These are phyloP conservation scores for Ailuropoda melanoleuca DNA, from an alignment of 2,113 vertebrate species.

Conservation along the genomic window DNA sequence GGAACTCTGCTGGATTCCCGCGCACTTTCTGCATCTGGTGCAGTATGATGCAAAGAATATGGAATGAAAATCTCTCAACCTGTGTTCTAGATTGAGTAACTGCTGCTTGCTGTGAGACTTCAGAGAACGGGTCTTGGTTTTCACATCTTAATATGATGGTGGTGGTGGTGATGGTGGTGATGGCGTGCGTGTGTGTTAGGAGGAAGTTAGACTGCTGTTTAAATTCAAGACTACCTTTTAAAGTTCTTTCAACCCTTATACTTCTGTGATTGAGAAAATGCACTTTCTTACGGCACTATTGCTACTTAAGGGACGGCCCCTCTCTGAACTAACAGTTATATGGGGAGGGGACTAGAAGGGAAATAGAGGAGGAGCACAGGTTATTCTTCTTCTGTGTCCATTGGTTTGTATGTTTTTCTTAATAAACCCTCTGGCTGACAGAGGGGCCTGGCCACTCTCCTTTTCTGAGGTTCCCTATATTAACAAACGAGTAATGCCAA, in stretches of 20 bases:
- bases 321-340: not conserved
- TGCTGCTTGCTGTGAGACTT: not conserved
- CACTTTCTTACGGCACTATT: not conserved
- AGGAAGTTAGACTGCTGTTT: not conserved
- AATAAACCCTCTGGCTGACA: not conserved
- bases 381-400: not conserved
- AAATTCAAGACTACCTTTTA: not conserved
- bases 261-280: not conserved
- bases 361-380: not conserved
- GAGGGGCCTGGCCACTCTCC: too few relatives aligned
- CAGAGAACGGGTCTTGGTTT: not conserved
- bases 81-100: not conserved
- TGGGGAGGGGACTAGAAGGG: too few relatives aligned
- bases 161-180: not conserved
- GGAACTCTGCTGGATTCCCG: not conserved
- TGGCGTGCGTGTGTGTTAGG: not conserved
- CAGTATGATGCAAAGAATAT: not conserved
- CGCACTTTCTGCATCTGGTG: not conserved
- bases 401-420: not conserved
- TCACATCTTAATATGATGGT: not conserved
- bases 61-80: not conserved
- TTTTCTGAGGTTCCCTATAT: not conserved
- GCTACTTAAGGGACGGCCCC: not conserved
- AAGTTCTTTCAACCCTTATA: not conserved
- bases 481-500: not conserved